Conservation (phyloP, 2,797 vertebrate genomes). For the Vultur gryphus region DNA sequence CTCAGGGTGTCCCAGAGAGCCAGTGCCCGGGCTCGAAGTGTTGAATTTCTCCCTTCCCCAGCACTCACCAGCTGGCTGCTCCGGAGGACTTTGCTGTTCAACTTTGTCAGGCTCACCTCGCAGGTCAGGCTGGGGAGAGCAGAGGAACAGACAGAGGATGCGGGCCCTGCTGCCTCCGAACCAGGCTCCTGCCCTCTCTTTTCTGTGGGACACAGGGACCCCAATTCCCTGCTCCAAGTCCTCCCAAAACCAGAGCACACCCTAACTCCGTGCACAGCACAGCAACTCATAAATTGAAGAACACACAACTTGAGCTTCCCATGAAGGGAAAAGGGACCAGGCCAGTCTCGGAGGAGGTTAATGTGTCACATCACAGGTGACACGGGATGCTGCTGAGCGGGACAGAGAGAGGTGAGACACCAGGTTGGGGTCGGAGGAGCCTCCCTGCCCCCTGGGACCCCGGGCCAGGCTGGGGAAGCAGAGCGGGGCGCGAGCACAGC, state of each 20-base stretch:
- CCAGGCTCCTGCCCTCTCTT: background rate
- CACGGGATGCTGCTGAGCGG: background rate
- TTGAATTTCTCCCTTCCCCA: background rate
- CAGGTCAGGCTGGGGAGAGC: slow-evolving; percentile 79
- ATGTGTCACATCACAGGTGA: background rate
- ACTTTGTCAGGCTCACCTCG: slow-evolving; percentile 85
- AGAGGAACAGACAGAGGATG: background rate
- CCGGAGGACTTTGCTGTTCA: slow-evolving; percentile 95
- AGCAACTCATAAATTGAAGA: background rate
- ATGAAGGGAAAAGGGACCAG: background rate
- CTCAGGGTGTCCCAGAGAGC: background rate
- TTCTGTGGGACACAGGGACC: background rate
- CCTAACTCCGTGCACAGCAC: background rate
- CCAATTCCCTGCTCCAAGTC: background rate
- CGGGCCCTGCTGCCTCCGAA: background rate
- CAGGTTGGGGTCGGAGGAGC: background rate
- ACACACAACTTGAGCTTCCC: background rate
- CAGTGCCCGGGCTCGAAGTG: background rate
- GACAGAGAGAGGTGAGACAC: background rate
- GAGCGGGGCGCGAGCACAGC: accelerated
- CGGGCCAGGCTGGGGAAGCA: background rate
- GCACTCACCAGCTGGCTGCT: slow-evolving; percentile 90
- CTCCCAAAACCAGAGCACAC: background rate
- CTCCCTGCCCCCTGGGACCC: background rate
- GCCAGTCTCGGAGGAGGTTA: background rate